phyloP scores from a whole-genome alignment of 2,888 invertebrate species.

The Drosophila eohydei region DNA sequence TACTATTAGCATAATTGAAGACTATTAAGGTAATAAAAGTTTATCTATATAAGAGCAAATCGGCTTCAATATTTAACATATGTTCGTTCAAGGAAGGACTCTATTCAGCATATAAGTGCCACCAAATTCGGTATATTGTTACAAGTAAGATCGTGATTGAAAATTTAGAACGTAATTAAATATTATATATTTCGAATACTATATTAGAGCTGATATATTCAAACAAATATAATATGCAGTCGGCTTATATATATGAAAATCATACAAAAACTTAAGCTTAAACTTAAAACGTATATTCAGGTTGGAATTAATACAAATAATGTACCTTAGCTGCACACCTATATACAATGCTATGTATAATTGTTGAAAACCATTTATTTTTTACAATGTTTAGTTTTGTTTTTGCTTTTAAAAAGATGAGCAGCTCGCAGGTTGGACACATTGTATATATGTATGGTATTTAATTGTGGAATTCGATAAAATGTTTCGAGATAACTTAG shows the following conservation, averaged over 20 bases:
- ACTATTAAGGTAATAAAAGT: background rate
- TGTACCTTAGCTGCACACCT: background rate
- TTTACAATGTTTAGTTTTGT: background rate
- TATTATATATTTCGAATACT: conserved; percentile 6
- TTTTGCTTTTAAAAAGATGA: conserved; percentile 2
- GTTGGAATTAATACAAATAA: background rate
- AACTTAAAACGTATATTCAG: background rate
- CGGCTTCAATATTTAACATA: background rate
- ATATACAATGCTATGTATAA: background rate
- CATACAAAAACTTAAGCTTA: background rate
- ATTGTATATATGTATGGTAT: conserved; percentile 9
- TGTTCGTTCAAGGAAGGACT: background rate
- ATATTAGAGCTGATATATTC: background rate
- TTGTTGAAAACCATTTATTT: background rate
- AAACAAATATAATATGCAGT: background rate
- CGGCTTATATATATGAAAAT: background rate
- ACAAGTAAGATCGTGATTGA: conserved; percentile 4
- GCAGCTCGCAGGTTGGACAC: conserved; percentile 1
- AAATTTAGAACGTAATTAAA: background rate
- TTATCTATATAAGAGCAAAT: background rate
- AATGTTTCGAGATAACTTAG: conserved; percentile 10
- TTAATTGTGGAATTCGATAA: conserved; percentile 1
- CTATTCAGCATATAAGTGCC: background rate
- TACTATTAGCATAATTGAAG: conserved; percentile 4
- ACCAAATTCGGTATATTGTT: background rate